A percentile compares a stretch with the other conserved stretches of the same genome.
Evolutionary conservation across 92 coral and sea anemone species (phyloP).

Genomic region (Plumapathes pennacea): DNA sequence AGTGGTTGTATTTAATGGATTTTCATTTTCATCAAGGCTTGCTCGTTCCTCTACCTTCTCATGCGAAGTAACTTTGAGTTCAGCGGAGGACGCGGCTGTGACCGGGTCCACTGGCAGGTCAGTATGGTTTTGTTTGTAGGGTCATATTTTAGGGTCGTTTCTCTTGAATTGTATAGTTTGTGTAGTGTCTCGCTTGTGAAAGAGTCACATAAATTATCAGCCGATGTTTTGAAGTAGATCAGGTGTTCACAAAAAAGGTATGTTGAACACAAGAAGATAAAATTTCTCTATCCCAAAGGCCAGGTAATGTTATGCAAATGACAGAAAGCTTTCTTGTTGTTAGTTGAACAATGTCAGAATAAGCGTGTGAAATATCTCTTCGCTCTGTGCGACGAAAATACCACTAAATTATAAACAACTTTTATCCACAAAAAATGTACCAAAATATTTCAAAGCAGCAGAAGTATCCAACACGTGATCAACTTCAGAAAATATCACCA

Average conservation of each 20-base stretch:
- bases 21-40: constrained; percentile 53
- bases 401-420: no score
- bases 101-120: constrained; percentile 97
- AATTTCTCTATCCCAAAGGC: no score
- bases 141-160: background rate
- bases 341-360: background rate
- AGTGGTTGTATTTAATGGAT: background rate
- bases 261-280: no score
- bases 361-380: background rate
- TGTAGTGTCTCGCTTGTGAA: no score
- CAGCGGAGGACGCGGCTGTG: constrained; percentile 83
- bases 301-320: background rate
- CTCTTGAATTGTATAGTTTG: no score
- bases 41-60: constrained; percentile 86
- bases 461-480: background rate
- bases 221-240: no score
- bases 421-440: no score
- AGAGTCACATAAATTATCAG: no score
- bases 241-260: no score
- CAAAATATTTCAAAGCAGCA: background rate
- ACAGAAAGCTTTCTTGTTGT: background rate
- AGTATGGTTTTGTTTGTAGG: background rate
- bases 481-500: background rate
- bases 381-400: no score
- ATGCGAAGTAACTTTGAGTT: constrained; percentile 98